Evolutionary conservation across 1,140 invertebrate genomes (phyloP), one percentile per base, ranked within the genome.

Genomic region (Campoletis sonorensis): DNA sequence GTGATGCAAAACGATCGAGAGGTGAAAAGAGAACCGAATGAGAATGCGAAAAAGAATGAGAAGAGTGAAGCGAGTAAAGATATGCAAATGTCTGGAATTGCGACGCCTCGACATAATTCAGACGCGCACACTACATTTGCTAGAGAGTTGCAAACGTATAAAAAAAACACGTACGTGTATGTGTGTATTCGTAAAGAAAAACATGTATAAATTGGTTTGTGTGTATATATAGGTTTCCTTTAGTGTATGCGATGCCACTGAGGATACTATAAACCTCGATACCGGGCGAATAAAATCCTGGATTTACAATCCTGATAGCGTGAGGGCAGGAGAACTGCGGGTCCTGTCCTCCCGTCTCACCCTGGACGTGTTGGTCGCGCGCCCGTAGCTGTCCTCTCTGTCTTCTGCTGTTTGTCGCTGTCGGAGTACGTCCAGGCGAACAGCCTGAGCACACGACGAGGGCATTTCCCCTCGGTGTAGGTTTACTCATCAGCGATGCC

Each of bases 201-300:
- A 33, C 67, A 30, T 70, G 18, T 70, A 18, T 70, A 33, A 18
- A 33, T 70, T 70, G 27, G 67, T 33, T 5, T 70, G 67, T 26
- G 23, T 26, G 23, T 33, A 10, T 18, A 30, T 70, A 33, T 70
- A 33, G 16, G 67, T 70, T 33, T 70, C 4, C 30, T 30, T 70
- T 70, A 33, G 67, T 70, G 67, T 70, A 30, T 70, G 67, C 67
- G 27, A 33, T 72, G 75, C 68, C n/a, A 45, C 84, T 87, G 88
- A 89, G 88, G 88, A 91, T 89, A 89, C 90, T 90, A 91, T 92
- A 92, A 92, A 92, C 91, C 88, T 90, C 89, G 90, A 91, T 92
- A 92, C 89, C 86, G 88, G 86, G 85, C 86, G 87, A 91, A 92
- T 92, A 91, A 92, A 92, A 90, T 90, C 86, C 87, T 87, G 89